A percentile compares a stretch with the other conserved stretches of the same genome.
Evolutionary conservation across 2,797 vertebrate genomes (phyloP).

Genomic region (Toxotes lorentzi): DNA sequence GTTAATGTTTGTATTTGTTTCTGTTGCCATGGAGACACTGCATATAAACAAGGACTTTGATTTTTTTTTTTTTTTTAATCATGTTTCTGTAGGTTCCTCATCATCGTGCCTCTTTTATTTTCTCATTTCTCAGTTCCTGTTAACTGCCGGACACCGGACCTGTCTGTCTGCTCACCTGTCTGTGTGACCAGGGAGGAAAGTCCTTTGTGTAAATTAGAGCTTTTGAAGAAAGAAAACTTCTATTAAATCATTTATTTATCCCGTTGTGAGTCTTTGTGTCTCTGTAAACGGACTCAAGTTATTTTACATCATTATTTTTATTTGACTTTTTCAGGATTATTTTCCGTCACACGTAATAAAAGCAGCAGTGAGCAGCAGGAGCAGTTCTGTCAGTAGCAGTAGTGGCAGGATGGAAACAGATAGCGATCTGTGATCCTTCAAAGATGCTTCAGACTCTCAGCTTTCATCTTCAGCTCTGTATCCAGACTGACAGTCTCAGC

Average conservation of each 20-base stretch:
- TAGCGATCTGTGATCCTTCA: too few relatives aligned
- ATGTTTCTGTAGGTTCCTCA: constrained; percentile 56
- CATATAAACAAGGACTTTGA: constrained; percentile 38
- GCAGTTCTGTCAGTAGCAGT: too few relatives aligned
- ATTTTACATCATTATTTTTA: too few relatives aligned
- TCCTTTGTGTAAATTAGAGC: constrained; percentile 67
- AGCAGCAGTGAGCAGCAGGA: too few relatives aligned
- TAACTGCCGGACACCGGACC: background rate
- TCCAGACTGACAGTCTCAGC: too few relatives aligned
- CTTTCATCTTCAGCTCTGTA: too few relatives aligned
- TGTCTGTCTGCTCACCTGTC: constrained; percentile 13
- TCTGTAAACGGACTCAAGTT: background rate
- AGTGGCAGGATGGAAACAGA: too few relatives aligned
- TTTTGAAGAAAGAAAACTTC: constrained; percentile 81
- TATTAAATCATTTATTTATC: constrained; percentile 87
- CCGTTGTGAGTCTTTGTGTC: constrained; percentile 27
- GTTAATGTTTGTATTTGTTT: constrained; percentile 35
- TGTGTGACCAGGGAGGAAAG: constrained; percentile 45
- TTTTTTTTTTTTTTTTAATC: constrained; percentile 54
- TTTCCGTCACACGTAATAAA: too few relatives aligned
- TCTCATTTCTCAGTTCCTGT: background rate
- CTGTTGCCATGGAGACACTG: constrained; percentile 63
- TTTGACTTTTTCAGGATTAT: too few relatives aligned
- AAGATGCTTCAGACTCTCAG: too few relatives aligned
- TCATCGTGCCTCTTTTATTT: constrained; percentile 79